phyloP scores from a whole-genome alignment of 2,888 invertebrate species.

The Chymomyza fuscimana region DNA sequence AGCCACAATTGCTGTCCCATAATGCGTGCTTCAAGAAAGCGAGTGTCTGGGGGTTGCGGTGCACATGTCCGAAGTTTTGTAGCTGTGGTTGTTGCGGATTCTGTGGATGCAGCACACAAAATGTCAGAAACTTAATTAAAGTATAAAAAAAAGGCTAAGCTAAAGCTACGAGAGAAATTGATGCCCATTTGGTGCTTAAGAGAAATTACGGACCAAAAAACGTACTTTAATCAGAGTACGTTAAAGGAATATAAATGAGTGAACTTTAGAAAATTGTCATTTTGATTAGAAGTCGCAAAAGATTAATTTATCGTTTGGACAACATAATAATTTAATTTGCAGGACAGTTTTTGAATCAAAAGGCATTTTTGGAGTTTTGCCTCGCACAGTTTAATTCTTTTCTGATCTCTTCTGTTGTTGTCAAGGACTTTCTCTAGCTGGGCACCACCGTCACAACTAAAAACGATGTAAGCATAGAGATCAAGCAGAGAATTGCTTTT shows the following conservation, averaged over 20 bases:
- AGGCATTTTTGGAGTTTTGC: too few relatives aligned
- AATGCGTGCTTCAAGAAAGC: constrained; percentile 14
- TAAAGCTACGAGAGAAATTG: neutral
- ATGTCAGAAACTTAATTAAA: constrained; percentile 2
- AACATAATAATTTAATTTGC: neutral
- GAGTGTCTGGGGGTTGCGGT: constrained; percentile 35
- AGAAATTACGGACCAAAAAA: neutral
- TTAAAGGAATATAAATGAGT: neutral
- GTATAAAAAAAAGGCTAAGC: neutral
- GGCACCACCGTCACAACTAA: too few relatives aligned
- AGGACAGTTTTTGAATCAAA: too few relatives aligned
- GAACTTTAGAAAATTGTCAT: neutral
- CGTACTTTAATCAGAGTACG: neutral
- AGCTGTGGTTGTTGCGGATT: constrained; percentile 38
- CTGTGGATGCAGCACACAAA: constrained; percentile 28
- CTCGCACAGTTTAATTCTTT: too few relatives aligned
- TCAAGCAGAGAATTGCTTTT: too few relatives aligned
- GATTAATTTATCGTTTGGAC: too few relatives aligned
- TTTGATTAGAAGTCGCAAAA: neutral
- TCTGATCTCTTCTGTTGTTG: too few relatives aligned
- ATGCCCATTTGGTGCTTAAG: neutral
- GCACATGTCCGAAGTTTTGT: constrained; percentile 37
- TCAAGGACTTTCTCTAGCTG: too few relatives aligned
- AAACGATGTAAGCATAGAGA: too few relatives aligned
- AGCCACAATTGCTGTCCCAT: constrained; percentile 1